phyloP scores from a whole-genome alignment of 2,797 vertebrate genomes.

The Columba guinea region DNA sequence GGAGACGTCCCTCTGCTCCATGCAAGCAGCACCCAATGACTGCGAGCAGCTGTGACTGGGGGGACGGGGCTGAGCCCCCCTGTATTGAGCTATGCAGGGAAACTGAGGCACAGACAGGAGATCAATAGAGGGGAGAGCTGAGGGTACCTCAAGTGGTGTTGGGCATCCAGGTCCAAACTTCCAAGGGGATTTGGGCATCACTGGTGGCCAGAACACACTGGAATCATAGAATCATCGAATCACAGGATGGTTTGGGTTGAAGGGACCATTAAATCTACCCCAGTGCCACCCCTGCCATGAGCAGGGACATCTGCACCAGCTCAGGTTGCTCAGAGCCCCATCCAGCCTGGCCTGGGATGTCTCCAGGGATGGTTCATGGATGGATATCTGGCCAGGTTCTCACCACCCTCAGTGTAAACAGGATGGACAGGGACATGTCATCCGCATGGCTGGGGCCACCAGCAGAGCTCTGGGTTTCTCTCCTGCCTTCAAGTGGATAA shows the following conservation, averaged over 20 bases:
- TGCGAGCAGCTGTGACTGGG: neutral
- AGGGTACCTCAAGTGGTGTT: rapidly evolving
- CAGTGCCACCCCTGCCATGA: too few species aligned
- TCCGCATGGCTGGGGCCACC: neutral
- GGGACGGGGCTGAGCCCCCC: neutral
- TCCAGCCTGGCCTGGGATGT: too few species aligned
- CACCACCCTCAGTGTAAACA: too few species aligned
- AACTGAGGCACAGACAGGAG: neutral
- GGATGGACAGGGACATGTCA: neutral
- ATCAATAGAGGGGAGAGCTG: neutral
- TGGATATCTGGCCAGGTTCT: too few species aligned
- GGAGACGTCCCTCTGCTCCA: neutral
- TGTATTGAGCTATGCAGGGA: rapidly evolving
- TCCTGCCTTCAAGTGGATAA: neutral
- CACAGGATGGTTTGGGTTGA: too few species aligned
- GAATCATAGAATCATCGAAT: too few species aligned
- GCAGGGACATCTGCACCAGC: too few species aligned
- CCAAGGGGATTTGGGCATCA: neutral
- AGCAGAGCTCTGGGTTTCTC: neutral
- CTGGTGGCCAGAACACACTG: neutral
- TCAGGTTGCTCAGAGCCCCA: too few species aligned
- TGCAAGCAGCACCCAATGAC: rapidly evolving
- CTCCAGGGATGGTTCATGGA: too few species aligned
- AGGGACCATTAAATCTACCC: too few species aligned
- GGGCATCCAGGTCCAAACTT: neutral